Conservation (phyloP, 1,140 invertebrate genomes). For the Platyura marginata region DNA sequence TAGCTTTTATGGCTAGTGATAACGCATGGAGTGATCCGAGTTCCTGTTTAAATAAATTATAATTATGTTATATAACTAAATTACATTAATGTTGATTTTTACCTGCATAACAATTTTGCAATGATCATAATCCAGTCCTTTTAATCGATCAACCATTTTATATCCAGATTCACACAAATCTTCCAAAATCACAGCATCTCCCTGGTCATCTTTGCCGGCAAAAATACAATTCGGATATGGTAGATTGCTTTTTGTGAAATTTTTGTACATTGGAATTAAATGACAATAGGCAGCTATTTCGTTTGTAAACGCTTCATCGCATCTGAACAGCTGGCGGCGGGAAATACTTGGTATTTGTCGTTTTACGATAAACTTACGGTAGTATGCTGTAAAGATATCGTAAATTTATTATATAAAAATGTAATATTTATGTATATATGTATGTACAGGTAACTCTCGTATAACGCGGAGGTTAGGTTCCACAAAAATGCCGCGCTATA, state of each 20-base stretch:
- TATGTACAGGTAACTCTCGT: no score
- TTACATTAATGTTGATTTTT: no score
- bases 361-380: slow-evolving; percentile 15
- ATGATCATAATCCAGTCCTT: slow-evolving; percentile 13
- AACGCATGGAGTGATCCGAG: slow-evolving; percentile 18
- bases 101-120: slow-evolving; percentile 21
- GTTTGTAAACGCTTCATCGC: slow-evolving; percentile 19
- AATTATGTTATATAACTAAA: no score
- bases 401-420: not conserved
- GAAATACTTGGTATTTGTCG: slow-evolving; percentile 19
- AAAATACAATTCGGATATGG: slow-evolving; percentile 14
- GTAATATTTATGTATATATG: not conserved
- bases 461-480: not conserved
- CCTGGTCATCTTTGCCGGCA: slow-evolving; percentile 12
- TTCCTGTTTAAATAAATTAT: not conserved
- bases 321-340: slow-evolving; percentile 18
- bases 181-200: slow-evolving; percentile 17
- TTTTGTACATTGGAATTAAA: slow-evolving; percentile 14
- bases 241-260: slow-evolving; percentile 7
- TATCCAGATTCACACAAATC: slow-evolving; percentile 16
- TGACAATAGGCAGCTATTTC: slow-evolving; percentile 19
- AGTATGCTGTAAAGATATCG: not conserved
- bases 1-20: slow-evolving; percentile 15
- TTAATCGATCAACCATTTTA: slow-evolving; percentile 16
- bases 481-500: not conserved